Evolutionary conservation across 2,113 vertebrate genomes (phyloP).

Genomic region (Nymphicus hollandicus): DNA sequence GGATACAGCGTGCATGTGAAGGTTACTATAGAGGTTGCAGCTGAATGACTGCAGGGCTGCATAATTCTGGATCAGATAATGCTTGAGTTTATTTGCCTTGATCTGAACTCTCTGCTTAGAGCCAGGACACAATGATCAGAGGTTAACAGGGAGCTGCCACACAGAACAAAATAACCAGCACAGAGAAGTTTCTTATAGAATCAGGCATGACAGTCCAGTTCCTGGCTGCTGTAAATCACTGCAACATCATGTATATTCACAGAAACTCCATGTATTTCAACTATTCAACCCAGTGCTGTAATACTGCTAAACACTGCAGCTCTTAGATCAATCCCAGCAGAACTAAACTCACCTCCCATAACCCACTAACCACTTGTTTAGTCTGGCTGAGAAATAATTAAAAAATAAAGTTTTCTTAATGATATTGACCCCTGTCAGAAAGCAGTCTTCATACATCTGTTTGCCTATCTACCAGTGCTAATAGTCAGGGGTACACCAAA

Average conservation of each 20-base stretch:
- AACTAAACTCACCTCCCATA: background rate
- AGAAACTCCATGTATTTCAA: background rate
- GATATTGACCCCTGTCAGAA: background rate
- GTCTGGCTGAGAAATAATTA: background rate
- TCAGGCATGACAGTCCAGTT: background rate
- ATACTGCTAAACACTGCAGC: background rate
- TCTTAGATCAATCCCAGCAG: background rate
- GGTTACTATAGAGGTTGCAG: constrained; percentile 33
- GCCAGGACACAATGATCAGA: background rate
- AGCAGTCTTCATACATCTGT: background rate
- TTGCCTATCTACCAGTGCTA: background rate
- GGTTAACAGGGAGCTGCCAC: background rate
- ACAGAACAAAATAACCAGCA: background rate
- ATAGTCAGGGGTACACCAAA: background rate
- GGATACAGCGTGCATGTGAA: constrained; percentile 4
- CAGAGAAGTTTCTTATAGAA: background rate
- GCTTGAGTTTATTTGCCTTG: constrained; percentile 11
- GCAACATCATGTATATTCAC: background rate
- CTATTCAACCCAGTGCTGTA: background rate
- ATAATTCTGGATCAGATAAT: background rate
- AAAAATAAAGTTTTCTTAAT: background rate
- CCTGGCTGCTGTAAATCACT: background rate
- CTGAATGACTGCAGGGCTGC: constrained; percentile 38
- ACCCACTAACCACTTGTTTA: background rate
- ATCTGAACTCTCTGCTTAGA: constrained; percentile 28